A percentile compares a stretch with the other conserved stretches of the same genome.
Evolutionary conservation across 2,797 vertebrate genomes (phyloP).

Genomic region (Bryconaethiops microstoma): DNA sequence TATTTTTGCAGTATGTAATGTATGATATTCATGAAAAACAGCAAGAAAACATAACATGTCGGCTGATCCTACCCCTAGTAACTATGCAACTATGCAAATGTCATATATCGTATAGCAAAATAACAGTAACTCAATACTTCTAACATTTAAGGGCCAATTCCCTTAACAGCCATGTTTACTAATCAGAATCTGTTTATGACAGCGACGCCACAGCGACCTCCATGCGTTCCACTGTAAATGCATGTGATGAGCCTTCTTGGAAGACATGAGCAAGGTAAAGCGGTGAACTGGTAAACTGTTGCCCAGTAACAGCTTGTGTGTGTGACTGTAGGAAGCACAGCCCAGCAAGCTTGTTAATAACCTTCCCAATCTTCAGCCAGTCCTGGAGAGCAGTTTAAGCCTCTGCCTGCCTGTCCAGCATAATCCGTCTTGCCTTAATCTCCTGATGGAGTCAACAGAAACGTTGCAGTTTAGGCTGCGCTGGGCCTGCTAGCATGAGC

Average conservation of each 20-base stretch:
- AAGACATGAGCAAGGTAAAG: background rate
- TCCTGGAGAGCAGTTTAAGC: slow-evolving; percentile 54
- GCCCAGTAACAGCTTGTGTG: background rate
- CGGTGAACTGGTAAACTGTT: slow-evolving; percentile 10
- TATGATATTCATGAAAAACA: too few species aligned
- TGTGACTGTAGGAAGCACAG: slow-evolving; percentile 39
- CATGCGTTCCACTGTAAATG: too few species aligned
- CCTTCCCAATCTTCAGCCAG: slow-evolving; percentile 55
- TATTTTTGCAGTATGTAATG: too few species aligned
- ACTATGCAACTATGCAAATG: too few species aligned
- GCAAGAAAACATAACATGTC: too few species aligned
- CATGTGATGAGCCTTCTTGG: background rate
- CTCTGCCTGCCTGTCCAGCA: slow-evolving; percentile 44
- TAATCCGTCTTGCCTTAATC: slow-evolving; percentile 55
- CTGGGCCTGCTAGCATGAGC: background rate
- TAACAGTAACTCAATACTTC: background rate
- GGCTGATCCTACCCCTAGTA: too few species aligned
- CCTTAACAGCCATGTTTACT: background rate
- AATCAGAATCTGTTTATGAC: background rate
- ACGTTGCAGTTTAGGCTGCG: slow-evolving; percentile 20
- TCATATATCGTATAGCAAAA: background rate
- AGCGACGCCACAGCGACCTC: background rate
- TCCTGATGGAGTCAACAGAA: slow-evolving; percentile 37
- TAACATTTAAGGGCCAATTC: background rate
- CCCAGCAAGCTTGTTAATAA: slow-evolving; percentile 47